These are phyloP conservation scores for Boleophthalmus pectinirostris DNA, from an alignment of 2,113 vertebrate species.

Conservation along the genomic window DNA sequence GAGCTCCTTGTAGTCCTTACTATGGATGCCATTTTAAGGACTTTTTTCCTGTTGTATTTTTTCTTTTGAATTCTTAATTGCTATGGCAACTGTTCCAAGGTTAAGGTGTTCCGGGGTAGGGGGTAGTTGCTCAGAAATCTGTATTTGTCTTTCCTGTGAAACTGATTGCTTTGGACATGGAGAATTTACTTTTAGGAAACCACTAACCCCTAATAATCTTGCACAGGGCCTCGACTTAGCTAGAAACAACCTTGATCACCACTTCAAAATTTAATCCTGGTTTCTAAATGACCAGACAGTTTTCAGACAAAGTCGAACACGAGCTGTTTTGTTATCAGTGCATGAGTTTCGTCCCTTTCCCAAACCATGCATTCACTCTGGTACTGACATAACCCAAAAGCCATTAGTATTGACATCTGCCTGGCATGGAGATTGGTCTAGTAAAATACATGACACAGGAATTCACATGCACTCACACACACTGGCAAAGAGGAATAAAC, in stretches of 20 bases:
- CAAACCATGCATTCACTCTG: conserved; percentile 32
- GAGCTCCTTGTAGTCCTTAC: too few species aligned
- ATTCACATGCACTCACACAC: conserved; percentile 35
- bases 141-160: too few species aligned
- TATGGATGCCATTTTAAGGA: not conserved
- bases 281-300: not conserved
- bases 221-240: not conserved
- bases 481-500: conserved; percentile 29
- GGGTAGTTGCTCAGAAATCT: too few species aligned
- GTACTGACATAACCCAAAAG: conserved; percentile 40
- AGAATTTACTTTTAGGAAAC: not conserved
- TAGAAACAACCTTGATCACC: not conserved
- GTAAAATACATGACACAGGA: conserved; percentile 45
- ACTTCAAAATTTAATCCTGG: not conserved
- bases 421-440: conserved; percentile 49
- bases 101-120: too few species aligned
- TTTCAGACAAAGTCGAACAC: not conserved
- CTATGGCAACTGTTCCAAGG: too few species aligned
- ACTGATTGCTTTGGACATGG: not conserved
- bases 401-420: conserved; percentile 55
- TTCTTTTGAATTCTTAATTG: not conserved
- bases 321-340: not conserved
- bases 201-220: not conserved
- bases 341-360: conserved; percentile 29
- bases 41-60: not conserved